Base-by-base conservation (phyloP, 2,888 invertebrate genomes). In the Halictus ligatus region DNA sequence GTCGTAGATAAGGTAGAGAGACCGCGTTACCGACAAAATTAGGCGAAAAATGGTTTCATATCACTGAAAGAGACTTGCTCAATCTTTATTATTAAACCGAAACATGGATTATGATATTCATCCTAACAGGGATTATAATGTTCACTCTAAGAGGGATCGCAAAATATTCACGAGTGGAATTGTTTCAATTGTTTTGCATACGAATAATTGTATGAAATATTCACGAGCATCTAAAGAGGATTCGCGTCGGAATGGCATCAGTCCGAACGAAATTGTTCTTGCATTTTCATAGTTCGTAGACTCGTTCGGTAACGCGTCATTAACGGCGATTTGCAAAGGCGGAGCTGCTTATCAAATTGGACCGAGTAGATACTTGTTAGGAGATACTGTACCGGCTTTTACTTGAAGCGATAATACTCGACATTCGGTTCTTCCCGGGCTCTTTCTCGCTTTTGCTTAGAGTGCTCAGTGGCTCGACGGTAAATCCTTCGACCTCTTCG, bases 401-500 rank as follows among this genome's bases (percentile, higher is more conserved):
- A 85, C 84, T 86, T 76, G 78, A 82, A 74, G 81, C 84, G 86
- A 84, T 88, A 89, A 89, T 90, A 83, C 74, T 69, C 74, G 46
- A 75, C 71, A 77, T 87, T 86, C 43, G 48, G 79, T 18, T 75
- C 58, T 50, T 67, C 21, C 40, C 35, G 74, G 74, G 29, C 54
- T 84, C 87, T 71, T 89, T 82, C 82, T 81, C 78, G 5, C 80
- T 87, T 85, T 64, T 81, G 64, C 89, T 83, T 74, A 76, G 74
- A 60, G 80, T 72, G 58, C 84, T 75, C 81, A 72, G 80, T 85
- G 76, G 84, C 83, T 79, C 75, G 82, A 72, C 80, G 85, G 85
- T 87, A 89, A 91, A 90, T 91, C 91, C 90, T 91, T 84, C 85
- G 87, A 81, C 85, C 89, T 90, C 90, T 89, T 89, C 91, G 87